Evolutionary conservation across 2,797 vertebrate genomes (phyloP), one percentile per base, ranked within the genome.

Genomic region (Dryobates pubescens): DNA sequence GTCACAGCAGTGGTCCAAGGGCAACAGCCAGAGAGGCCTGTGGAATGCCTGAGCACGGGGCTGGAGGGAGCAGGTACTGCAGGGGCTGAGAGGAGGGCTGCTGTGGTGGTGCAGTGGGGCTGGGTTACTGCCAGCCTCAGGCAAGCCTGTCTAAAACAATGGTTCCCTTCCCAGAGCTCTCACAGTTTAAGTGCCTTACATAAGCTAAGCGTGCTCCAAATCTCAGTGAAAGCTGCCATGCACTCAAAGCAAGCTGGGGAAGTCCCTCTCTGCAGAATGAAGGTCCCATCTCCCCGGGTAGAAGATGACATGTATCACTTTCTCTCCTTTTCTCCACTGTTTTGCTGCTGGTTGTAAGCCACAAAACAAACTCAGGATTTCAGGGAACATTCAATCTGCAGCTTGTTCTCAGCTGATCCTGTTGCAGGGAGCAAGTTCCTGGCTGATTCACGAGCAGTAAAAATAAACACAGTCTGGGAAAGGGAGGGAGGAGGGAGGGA

Each of bases 361-460:
- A 87, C 87, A 88, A 95, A 96, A 97, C 77, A 93, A 95, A 92
- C 32, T 47, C 78, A 64, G 57, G 91, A 84, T 96, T 95, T 86
- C 87, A 96, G 91, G 88, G 92, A 95, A 93, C 54, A 6, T 82
- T 88, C 91, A 95, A 51, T 95, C 91, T 95, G 67, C 82, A 94
- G 81, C 94, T 96, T 96, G 96, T 96, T 96, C 94, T 96, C 94
- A 95, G 92, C 89, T 96, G 94, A 96, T 97, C 82, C 89, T 94
- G 75, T 95, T 95, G 93, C 91, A 96, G 71, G 92, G 94, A 95
- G 92, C 86, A 91, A 95, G 95, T 92, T 91, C 92, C 92, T 95
- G 95, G 94, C 95, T 96, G 93, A 96, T 96, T 97, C 92, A 94
- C 67, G 19, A 94, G 95, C 92, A 96, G 90, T 96, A 96, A 97